These are phyloP conservation scores for Capromys pilorides DNA, from an alignment of 2,797 vertebrate species.

Conservation along the genomic window DNA sequence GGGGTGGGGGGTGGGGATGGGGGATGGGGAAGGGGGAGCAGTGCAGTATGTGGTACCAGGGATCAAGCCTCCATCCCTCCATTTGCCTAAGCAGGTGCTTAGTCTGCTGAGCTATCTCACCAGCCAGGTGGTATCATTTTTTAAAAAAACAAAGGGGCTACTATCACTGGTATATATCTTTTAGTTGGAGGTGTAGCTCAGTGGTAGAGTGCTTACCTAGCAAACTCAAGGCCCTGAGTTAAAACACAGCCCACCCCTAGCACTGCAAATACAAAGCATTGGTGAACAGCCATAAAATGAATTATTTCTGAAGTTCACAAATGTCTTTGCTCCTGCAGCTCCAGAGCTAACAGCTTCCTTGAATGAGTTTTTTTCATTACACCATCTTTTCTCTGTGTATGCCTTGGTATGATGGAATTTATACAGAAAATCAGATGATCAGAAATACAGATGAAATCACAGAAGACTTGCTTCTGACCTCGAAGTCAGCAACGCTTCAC, in stretches of 20 bases:
- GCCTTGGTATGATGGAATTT: background rate
- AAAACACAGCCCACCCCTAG: background rate
- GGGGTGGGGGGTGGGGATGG: too few relatives aligned
- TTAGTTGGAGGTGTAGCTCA: background rate
- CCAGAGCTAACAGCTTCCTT: background rate
- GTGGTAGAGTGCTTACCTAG: background rate
- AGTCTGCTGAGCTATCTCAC: too few relatives aligned
- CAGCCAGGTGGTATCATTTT: too few relatives aligned
- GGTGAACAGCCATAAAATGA: background rate
- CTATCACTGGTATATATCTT: background rate
- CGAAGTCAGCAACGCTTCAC: background rate
- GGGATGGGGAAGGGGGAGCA: too few relatives aligned
- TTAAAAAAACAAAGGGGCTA: background rate
- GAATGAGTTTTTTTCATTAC: background rate
- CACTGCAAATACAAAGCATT: background rate
- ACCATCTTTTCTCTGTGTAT: background rate
- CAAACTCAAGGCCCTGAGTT: background rate
- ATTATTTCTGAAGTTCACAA: background rate
- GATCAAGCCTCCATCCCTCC: too few relatives aligned
- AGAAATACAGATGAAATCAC: too few relatives aligned
- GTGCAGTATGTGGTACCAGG: too few relatives aligned
- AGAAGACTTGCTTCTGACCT: background rate
- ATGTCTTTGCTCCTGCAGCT: background rate
- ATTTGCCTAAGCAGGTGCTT: too few relatives aligned
- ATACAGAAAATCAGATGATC: too few relatives aligned